These are phyloP conservation scores for Podabrus alpinus DNA, from an alignment of 2,888 invertebrate species.

Conservation along the genomic window DNA sequence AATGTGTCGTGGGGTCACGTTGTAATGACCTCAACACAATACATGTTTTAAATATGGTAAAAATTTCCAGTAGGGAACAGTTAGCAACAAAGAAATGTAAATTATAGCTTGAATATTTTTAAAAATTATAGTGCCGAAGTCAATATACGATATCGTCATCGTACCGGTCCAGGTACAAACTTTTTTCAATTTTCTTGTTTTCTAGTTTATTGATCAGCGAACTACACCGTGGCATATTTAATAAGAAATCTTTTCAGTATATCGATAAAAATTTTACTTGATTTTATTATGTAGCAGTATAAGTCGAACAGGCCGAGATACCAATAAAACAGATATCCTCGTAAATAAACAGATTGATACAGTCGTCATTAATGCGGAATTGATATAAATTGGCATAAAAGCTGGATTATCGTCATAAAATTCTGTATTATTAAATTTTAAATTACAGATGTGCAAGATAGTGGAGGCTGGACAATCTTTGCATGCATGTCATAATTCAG, in stretches of 20 bases:
- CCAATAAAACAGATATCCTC: not conserved
- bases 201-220: not conserved
- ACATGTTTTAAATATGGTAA: slow-evolving; percentile 32
- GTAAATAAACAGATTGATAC: slow-evolving; percentile 21
- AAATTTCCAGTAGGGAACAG: slow-evolving; percentile 29
- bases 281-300: not conserved
- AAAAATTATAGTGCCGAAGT: slow-evolving; percentile 30
- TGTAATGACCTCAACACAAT: slow-evolving; percentile 28
- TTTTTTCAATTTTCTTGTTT: not conserved
- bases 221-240: not conserved
- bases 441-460: slow-evolving; percentile 23
- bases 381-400: slow-evolving; percentile 22
- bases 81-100: slow-evolving; percentile 33
- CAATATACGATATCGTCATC: slow-evolving; percentile 19
- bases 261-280: not conserved
- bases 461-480: slow-evolving; percentile 18
- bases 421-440: slow-evolving; percentile 24
- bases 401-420: slow-evolving; percentile 22
- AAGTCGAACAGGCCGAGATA: not conserved
- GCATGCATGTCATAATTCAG: slow-evolving; percentile 18
- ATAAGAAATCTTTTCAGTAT: not conserved
- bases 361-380: slow-evolving; percentile 18
- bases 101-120: slow-evolving; percentile 29
- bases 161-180: not conserved
- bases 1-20: slow-evolving; percentile 24